Base-by-base conservation (phyloP, 2,888 invertebrate species). In the Mermis nigrescens region DNA sequence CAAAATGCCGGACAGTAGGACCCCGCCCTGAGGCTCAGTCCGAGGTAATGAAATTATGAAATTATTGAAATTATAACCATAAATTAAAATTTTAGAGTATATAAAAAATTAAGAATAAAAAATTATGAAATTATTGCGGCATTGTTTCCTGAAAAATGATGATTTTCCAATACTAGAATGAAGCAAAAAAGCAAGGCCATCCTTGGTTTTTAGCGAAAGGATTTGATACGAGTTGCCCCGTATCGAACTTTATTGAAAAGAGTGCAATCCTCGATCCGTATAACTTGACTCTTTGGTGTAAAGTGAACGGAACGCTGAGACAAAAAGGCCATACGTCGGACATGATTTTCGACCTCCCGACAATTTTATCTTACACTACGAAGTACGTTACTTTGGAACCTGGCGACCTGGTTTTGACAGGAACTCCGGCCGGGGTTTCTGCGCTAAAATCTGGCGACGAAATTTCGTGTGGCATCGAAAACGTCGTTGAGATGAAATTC, bases 181-280 rank as follows among this genome's bases (percentile, higher is more conserved):
- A 73, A 59, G 76, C 78, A 1, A 79, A 78, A 67, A 75, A 78
- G 54, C 79, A 79, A 62, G 83, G 84, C 0, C 77, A 79, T 32
- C 83, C 85, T 0, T 86, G 85, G 85, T 78, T 79, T n/a, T 69
- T 85, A 57, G 82, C 83, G 1, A 86, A 86, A 75, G 82, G 83
- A 1, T 86, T 85, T 68, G 85, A 86, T 70, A 83, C 83, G 0
- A 80, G 84, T 0, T 84, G 84, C 62, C 85, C 85, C 1, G 81
- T 85, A 0, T 81, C 83, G 54, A 69, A 74, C 12, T 82, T 84
- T 64, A 79, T 85, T 65, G 73, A 77, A 0, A 74, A 74, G 19
- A 31, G 15, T 28, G 2, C 4, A 27, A 73, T 83, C 3, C 66
- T 73, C 4, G 78, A 83, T 69, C 82, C 82, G 0, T 77, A 80